These are phyloP conservation scores for Bibio marci DNA, from an alignment of 2,888 invertebrate species.

Conservation along the genomic window DNA sequence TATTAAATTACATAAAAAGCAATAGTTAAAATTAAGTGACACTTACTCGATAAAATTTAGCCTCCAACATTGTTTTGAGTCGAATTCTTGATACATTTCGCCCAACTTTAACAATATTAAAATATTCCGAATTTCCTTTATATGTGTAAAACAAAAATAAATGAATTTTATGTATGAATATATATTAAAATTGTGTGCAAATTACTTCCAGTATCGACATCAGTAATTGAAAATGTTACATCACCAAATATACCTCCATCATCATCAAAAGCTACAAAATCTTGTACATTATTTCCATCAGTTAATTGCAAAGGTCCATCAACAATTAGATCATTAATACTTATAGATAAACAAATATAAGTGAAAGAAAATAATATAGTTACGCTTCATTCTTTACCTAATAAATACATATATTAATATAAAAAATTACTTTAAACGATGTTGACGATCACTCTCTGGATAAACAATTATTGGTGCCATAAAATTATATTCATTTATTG, in stretches of 20 bases:
- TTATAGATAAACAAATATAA: too few relatives aligned
- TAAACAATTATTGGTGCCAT: constrained; percentile 35
- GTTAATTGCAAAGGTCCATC: constrained; percentile 16
- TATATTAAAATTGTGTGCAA: too few relatives aligned
- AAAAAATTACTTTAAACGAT: constrained; percentile 31
- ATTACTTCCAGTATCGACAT: constrained; percentile 16
- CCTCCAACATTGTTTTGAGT: constrained; percentile 9
- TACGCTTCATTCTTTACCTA: too few relatives aligned
- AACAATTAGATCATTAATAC: constrained; percentile 9
- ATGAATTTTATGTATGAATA: background rate
- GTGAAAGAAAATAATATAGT: too few relatives aligned
- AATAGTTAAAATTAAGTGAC: constrained; percentile 3
- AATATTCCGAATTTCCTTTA: constrained; percentile 11
- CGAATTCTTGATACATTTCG: constrained; percentile 12
- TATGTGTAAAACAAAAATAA: constrained; percentile 6
- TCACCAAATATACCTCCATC: constrained; percentile 38
- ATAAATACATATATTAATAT: too few relatives aligned
- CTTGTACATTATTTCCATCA: constrained; percentile 25
- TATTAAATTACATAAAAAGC: too few relatives aligned
- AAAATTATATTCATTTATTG: constrained; percentile 39
- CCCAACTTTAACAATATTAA: constrained; percentile 12
- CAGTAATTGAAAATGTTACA: constrained; percentile 31
- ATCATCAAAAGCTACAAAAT: constrained; percentile 35
- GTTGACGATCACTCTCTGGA: constrained; percentile 24
- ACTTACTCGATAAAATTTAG: constrained; percentile 13